Percentiles rank a stretch among this genome's conserved stretches.
Conservation (phyloP, 2,113 vertebrate species). For the Podiceps cristatus region DNA sequence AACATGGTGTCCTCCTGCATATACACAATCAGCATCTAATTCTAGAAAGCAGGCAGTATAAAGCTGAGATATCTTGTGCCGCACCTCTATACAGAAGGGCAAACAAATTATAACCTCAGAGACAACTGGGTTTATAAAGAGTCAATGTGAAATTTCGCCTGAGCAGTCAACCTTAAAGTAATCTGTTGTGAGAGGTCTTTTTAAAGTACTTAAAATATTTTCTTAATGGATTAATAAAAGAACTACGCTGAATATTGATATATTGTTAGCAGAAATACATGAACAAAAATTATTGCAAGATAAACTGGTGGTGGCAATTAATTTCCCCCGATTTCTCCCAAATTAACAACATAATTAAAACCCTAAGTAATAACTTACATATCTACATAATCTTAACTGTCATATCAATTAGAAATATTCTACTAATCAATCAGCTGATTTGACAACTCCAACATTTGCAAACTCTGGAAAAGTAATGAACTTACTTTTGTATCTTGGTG, state of each 20-base stretch:
- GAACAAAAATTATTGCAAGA: background rate
- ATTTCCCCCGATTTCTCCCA: background rate
- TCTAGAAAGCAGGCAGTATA: background rate
- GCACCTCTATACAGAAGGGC: background rate
- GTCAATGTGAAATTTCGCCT: background rate
- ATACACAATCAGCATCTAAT: fast-evolving
- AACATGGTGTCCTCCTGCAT: fast-evolving
- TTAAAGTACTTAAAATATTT: background rate
- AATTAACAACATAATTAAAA: constrained; percentile 27
- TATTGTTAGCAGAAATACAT: background rate
- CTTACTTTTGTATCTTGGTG: background rate
- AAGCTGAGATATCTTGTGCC: background rate
- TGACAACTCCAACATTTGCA: background rate
- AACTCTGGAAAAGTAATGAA: background rate
- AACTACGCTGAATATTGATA: background rate
- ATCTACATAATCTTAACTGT: background rate
- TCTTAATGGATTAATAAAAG: background rate
- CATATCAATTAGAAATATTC: background rate
- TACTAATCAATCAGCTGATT: background rate
- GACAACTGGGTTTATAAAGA: background rate
- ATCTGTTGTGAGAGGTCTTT: background rate
- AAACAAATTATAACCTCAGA: background rate
- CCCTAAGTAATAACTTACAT: background rate
- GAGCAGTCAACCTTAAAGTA: background rate
- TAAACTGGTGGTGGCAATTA: background rate